Evolutionary conservation across 2,113 vertebrate genomes (phyloP).

Genomic region (Pseudorhombus dupliciocellatus): DNA sequence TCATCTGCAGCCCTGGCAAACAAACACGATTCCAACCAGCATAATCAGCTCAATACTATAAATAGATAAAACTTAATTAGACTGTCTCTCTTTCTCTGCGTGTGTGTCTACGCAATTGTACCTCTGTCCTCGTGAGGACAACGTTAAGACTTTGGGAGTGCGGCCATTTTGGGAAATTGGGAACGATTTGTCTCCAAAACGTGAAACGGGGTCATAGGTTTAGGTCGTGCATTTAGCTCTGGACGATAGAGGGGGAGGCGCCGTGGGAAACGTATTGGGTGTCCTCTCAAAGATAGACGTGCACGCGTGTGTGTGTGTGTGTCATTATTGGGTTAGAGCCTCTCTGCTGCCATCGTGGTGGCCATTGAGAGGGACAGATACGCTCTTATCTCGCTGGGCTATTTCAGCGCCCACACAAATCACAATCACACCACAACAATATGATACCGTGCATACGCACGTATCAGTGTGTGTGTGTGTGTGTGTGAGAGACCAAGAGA

Average conservation of each 20-base stretch:
- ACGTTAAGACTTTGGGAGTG: background rate
- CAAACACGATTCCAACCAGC: slow-evolving; percentile 77
- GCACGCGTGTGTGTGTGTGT: slow-evolving; percentile 44
- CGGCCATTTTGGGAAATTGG: background rate
- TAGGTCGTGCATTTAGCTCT: background rate
- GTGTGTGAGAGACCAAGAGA: background rate
- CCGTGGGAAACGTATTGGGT: background rate
- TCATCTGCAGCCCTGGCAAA: slow-evolving; percentile 78
- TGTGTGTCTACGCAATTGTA: slow-evolving; percentile 22
- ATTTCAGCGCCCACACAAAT: slow-evolving; percentile 74
- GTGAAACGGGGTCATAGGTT: background rate
- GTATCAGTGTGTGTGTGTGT: slow-evolving; percentile 14
- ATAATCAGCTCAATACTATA: slow-evolving; percentile 82
- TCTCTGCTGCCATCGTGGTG: slow-evolving; percentile 67
- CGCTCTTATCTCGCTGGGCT: slow-evolving; percentile 72
- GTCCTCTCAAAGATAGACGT: background rate
- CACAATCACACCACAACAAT: slow-evolving; percentile 68
- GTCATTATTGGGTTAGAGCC: slow-evolving; percentile 75
- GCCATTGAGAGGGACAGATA: slow-evolving; percentile 73
- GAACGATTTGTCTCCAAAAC: background rate
- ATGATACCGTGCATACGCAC: slow-evolving; percentile 22
- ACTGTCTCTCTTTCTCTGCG: slow-evolving; percentile 46
- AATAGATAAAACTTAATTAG: slow-evolving; percentile 81
- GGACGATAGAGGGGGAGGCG: background rate
- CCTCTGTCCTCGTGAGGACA: slow-evolving; percentile 1